phyloP scores from a whole-genome alignment of 2,113 vertebrate species.

The Pseudorectes ferrugineus region DNA sequence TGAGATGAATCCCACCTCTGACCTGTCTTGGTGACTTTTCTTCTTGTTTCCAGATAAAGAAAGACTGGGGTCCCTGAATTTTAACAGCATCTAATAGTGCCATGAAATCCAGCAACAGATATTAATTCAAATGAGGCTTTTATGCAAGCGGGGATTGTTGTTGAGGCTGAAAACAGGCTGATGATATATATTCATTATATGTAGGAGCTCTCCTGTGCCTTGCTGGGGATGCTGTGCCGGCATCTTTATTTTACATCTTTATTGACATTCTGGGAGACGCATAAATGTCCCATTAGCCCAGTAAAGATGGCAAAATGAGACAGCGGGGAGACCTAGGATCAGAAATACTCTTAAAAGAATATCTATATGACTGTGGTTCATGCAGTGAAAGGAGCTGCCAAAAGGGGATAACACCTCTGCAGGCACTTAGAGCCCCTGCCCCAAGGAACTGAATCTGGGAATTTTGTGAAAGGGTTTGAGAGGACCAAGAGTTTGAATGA shows the following conservation, averaged over 20 bases:
- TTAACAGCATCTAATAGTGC: neutral
- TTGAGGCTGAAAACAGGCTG: neutral
- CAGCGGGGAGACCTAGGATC: neutral
- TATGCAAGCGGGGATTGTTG: slow-evolving; percentile 3
- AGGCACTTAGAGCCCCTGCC: neutral
- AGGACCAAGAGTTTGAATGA: neutral
- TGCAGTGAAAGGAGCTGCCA: neutral
- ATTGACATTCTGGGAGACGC: neutral
- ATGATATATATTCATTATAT: slow-evolving; percentile 10
- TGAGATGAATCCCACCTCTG: neutral
- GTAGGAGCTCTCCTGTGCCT: slow-evolving; percentile 12
- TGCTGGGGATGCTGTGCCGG: neutral
- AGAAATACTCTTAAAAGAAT: neutral
- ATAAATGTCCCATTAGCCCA: neutral
- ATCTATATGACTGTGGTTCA: neutral
- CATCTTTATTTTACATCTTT: neutral
- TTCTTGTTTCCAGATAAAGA: neutral
- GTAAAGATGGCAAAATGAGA: neutral
- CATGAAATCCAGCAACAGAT: neutral
- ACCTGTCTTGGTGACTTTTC: neutral
- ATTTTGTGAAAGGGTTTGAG: neutral
- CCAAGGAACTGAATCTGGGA: neutral
- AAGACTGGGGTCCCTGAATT: neutral
- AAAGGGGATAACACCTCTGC: neutral
- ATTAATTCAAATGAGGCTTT: slow-evolving; percentile 39